Base-by-base conservation (phyloP, 2,113 vertebrate genomes). In the Pipa parva region DNA sequence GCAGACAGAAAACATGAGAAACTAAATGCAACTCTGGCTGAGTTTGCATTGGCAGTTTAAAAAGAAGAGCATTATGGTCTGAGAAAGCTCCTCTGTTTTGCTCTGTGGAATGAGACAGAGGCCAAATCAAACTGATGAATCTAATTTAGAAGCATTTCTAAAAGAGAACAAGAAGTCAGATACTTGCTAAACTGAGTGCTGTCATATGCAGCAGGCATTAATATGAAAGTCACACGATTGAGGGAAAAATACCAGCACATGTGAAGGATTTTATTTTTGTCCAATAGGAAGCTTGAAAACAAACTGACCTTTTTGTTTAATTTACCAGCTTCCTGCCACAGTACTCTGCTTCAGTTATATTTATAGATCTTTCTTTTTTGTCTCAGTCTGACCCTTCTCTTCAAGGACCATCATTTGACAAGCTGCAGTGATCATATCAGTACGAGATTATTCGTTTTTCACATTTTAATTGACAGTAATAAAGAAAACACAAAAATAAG, bases 91-190 rank as follows among this genome's bases (percentile, higher is more conserved):
- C 83, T 86, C 81, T 87, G 76, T 87, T 86, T 83, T 10, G 61
- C 81, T 84, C 77, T 59, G 79, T 76, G 46, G 77, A 81, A 77
- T 71, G 56, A 83, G 80, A 80, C 13, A 0, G 0, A 72, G 75
- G 87, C 89, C 90, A 89, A 89, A 77, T 80, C 79, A 88, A 91
- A 90, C 77, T 69, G 78, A 81, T 77, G 79, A 74, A 81, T 91
- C 88, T 91, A 90, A 92, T 90, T 91, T 90, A 85, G 87, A 85
- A 88, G 78, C 28, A 58, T 86, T 87, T 89, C n/a, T n/a, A n/a
- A n/a, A 88, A 84, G 90, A 89, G 89, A 86, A 88, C 87, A 85
- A 71, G 79, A 79, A 84, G 80, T 82, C 83, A 76, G 86, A 87
- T 88, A 80, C 78, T 56, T 74, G 80, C 86, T 90, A 82, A 79